Evolutionary conservation across 2,797 vertebrate genomes (phyloP), one percentile per base, ranked within the genome.

Genomic region (Rhynchotus rufescens): DNA sequence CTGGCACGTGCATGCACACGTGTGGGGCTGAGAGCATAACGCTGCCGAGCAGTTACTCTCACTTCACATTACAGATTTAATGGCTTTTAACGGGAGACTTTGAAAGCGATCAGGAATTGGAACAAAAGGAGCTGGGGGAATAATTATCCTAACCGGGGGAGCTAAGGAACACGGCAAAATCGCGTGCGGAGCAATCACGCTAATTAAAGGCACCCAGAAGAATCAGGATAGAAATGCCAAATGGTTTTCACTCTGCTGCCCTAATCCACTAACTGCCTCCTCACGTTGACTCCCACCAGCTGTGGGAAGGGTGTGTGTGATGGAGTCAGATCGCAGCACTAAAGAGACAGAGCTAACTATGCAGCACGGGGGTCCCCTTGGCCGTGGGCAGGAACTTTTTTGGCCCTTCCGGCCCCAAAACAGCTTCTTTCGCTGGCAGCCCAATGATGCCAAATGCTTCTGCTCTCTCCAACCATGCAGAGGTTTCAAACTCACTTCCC

Each of bases 181-280:
- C 28, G 44, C 80, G 36, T 40, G 68, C 82, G 26, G 88, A 80
- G 95, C 92, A 94, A 96, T 96, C 96, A 85, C 45, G 84, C 95
- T 97, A 96, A 97, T 97, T 96, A 96, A 96, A 97, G 96, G 93
- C 94, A 95, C 95, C 96, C 96, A 96, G 94, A 96, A 96, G 95
- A 97, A 94, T 89, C 85, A 10, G 93, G 93, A 94, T 88, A 84
- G 93, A 93, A 95, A 95, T 6, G 78, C 95, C 96, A 97, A 96
- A 94, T 80, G 93, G 95, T 95, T 95, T 92, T 95, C 94, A 92
- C 91, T 95, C 95, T 95, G 93, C 92, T 93, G 76, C 94, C 89
- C 85, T 87, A 77, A 64, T 93, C 94, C 90, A 94, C 96, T 96
- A 92, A 95, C 82, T 84, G 92, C 69, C 92, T 96, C 52, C 1